phyloP scores from a whole-genome alignment of 2,797 vertebrate genomes.

The Psittacula echo region DNA sequence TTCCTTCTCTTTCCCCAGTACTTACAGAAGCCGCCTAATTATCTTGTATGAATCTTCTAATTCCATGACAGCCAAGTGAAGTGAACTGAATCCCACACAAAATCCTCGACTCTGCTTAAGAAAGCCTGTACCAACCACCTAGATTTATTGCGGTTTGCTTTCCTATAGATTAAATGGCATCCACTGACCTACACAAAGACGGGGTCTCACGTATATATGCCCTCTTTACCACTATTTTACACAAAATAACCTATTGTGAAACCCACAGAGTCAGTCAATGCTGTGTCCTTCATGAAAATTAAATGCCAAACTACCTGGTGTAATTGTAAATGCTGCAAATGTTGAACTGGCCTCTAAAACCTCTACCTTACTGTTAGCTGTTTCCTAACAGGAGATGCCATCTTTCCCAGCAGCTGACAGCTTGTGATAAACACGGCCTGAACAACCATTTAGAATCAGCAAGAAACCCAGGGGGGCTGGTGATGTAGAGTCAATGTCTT shows the following conservation, averaged over 20 bases:
- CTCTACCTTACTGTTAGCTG: background rate
- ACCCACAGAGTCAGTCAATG: conserved; percentile 3
- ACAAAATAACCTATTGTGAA: background rate
- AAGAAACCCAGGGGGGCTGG: conserved; percentile 18
- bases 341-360: conserved; percentile 45
- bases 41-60: background rate
- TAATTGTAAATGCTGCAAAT: conserved; percentile 48
- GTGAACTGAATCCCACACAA: background rate
- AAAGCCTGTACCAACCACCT: background rate
- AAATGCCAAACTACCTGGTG: conserved; percentile 52
- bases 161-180: background rate
- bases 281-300: conserved; percentile 31
- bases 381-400: conserved; percentile 16
- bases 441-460: conserved; percentile 66
- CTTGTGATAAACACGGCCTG: conserved; percentile 55
- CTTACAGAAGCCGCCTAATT: background rate
- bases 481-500: conserved; percentile 56
- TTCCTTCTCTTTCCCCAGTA: background rate
- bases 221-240: background rate
- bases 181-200: background rate
- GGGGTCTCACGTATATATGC: background rate
- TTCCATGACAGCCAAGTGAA: background rate
- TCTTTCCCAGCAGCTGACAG: conserved; percentile 63
- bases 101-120: background rate
- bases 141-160: background rate